Evolutionary conservation across 2,113 vertebrate species (phyloP), one percentile per base, ranked within the genome.

Genomic region (Ciconia boyciana): DNA sequence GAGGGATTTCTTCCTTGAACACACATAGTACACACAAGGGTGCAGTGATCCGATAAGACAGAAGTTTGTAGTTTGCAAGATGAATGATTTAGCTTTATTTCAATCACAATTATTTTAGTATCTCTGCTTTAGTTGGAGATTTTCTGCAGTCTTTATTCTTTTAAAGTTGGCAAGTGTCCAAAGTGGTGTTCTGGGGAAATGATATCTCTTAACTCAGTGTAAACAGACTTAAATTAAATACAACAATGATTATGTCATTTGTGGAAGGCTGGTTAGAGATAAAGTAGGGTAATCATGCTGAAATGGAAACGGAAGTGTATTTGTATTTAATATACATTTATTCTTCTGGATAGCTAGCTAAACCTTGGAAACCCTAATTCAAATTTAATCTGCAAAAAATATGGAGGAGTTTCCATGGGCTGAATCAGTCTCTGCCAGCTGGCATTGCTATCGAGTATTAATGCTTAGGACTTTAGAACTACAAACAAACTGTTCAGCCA

Each of bases 241-340:
- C n/a, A 66, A 17, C 29, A 66, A 16, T 76, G 34, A 77, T 92
- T 95, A 89, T 88, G 64, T 92, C 49, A 85, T 96, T 65, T 95
- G 36, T 88, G 41, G 70, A 96, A 95, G 52, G 34, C 57, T 94
- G 54, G 34, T 95, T 93, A 94, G 65, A 93, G 71, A 81, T 82
- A 96, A 97, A 92, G 32, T 89, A 84, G 54, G 20, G 13, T 93
- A 89, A 75, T 96, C 74, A 92, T 94, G 55, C 62, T 92, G 84
- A 77, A 95, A 90, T 83, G 29, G 48, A 75, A 96, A 89, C 62
- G 65, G 28, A 93, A 93, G 91, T 89, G 26, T 79, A 66, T 90
- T 94, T 97, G 16, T 75, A 92, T 95, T 92, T 91, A 95, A 87
- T 78, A 66, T 49, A 62, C 19, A 61, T 94, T 97, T 87, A n/a